phyloP scores from a whole-genome alignment of 2,113 vertebrate genomes.

The Carollia perspicillata region DNA sequence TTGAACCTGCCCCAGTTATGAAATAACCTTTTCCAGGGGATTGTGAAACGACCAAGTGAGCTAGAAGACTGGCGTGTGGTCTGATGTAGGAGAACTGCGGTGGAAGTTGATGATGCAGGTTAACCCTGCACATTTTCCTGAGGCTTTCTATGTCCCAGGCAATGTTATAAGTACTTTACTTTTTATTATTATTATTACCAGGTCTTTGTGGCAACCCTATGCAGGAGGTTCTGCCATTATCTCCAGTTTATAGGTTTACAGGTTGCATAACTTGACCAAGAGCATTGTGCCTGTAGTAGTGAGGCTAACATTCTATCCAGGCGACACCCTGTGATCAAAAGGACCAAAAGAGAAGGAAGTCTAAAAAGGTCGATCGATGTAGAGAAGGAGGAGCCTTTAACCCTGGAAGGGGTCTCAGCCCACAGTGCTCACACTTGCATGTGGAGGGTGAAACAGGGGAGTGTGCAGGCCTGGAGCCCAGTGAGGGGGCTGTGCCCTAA shows the following conservation, averaged over 20 bases:
- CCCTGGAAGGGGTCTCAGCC: background rate
- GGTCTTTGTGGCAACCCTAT: background rate
- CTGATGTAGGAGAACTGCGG: background rate
- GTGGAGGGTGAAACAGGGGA: background rate
- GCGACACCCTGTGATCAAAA: background rate
- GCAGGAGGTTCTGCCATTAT: background rate
- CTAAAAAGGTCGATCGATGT: background rate
- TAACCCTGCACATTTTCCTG: background rate
- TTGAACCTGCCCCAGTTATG: background rate
- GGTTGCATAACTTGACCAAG: background rate
- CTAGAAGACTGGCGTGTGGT: background rate
- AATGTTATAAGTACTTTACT: background rate
- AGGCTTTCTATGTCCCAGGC: background rate
- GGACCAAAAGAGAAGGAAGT: background rate
- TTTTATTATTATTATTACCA: background rate
- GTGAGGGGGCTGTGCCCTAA: background rate
- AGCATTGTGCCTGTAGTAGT: background rate
- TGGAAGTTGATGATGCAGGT: background rate
- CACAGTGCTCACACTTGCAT: background rate
- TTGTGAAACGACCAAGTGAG: background rate
- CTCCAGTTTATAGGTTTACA: background rate
- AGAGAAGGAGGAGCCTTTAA: background rate
- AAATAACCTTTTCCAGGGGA: background rate
- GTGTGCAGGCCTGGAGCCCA: background rate
- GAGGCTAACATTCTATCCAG: background rate